Conservation (phyloP, 2,797 vertebrate species). For the Hydrophis major region DNA sequence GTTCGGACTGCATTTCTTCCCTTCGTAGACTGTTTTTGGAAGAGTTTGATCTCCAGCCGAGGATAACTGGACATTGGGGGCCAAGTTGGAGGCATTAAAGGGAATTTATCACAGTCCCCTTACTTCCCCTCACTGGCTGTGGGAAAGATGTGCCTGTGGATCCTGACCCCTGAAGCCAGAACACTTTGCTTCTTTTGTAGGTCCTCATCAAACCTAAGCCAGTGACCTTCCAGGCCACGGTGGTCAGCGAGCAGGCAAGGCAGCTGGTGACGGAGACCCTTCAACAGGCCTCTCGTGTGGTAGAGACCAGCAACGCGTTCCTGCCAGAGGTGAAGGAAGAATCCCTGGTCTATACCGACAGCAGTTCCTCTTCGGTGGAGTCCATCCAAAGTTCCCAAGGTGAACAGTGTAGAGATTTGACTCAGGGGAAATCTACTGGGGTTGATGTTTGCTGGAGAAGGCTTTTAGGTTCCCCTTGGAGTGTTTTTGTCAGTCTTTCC, state of each 20-base stretch:
- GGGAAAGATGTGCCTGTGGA: not conserved
- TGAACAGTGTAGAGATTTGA: slow-evolving; percentile 38
- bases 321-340: slow-evolving; percentile 87
- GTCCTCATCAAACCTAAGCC: slow-evolving; percentile 99
- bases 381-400: slow-evolving; percentile 80
- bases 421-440: accelerated
- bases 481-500: not conserved
- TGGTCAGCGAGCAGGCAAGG: slow-evolving; percentile 93
- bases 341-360: slow-evolving; percentile 71
- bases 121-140: no score
- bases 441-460: no score
- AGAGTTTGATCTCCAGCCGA: no score
- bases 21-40: no score
- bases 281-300: slow-evolving; percentile 87
- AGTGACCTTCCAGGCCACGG: slow-evolving; percentile 89
- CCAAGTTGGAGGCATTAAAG: no score
- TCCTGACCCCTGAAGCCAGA: not conserved
- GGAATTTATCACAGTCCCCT: no score
- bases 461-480: not conserved
- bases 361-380: slow-evolving; percentile 78
- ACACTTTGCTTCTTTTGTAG: slow-evolving; percentile 62
- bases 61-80: no score
- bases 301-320: slow-evolving; percentile 74
- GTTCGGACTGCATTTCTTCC: no score
- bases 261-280: slow-evolving; percentile 95